phyloP scores from a whole-genome alignment of 2,888 invertebrate species.

The Pachliopta kotzebuea region DNA sequence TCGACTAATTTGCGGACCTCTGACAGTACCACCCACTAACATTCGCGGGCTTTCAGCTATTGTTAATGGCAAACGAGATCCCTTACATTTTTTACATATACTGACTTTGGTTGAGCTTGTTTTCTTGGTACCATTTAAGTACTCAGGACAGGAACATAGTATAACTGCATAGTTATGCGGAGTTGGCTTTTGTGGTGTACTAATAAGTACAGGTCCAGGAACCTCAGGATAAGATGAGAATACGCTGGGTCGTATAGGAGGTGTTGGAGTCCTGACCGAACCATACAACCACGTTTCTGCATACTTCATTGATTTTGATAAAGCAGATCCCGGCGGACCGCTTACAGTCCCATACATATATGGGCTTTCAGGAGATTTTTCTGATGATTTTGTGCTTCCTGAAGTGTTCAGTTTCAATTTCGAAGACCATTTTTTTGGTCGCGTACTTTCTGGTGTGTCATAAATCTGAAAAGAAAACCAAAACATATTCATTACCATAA shows the following conservation, averaged over 20 bases:
- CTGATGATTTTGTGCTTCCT: slow-evolving; percentile 68
- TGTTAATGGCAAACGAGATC: slow-evolving; percentile 87
- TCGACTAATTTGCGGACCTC: slow-evolving; percentile 72
- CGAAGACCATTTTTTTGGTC: slow-evolving; percentile 87
- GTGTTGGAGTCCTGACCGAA: slow-evolving; percentile 82
- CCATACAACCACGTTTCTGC: slow-evolving; percentile 93
- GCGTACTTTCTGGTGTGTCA: slow-evolving; percentile 75
- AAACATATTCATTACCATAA: slow-evolving; percentile 4
- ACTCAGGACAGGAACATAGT: slow-evolving; percentile 90
- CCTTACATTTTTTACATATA: slow-evolving; percentile 91
- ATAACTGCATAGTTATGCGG: slow-evolving; percentile 86
- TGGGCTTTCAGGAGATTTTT: slow-evolving; percentile 71
- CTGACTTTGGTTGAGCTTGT: slow-evolving; percentile 86
- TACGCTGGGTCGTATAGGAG: slow-evolving; percentile 69
- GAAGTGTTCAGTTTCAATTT: slow-evolving; percentile 82
- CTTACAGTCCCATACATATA: slow-evolving; percentile 75
- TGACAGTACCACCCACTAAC: slow-evolving; percentile 82
- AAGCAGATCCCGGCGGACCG: slow-evolving; percentile 84
- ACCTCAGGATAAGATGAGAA: slow-evolving; percentile 74
- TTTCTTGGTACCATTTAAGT: slow-evolving; percentile 87
- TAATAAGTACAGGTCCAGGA: slow-evolving; percentile 71
- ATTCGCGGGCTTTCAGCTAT: slow-evolving; percentile 80
- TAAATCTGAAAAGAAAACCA: slow-evolving; percentile 67
- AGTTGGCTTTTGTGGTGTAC: slow-evolving; percentile 78
- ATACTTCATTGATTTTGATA: slow-evolving; percentile 91